Evolutionary conservation across 2,797 vertebrate species (phyloP), one percentile per base, ranked within the genome.

Genomic region (Falco biarmicus): DNA sequence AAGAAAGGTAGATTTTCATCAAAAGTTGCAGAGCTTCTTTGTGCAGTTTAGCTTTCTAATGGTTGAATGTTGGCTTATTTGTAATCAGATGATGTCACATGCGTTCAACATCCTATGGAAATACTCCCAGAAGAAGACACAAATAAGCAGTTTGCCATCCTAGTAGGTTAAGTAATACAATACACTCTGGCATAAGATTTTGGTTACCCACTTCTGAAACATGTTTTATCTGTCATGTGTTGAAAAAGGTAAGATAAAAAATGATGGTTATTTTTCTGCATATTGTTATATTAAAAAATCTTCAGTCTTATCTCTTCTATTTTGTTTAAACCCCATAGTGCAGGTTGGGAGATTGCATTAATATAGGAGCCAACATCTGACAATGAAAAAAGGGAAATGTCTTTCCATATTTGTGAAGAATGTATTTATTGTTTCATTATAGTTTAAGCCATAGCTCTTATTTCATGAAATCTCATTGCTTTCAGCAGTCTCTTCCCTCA

Each of bases 261-360:
- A 59, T n/a, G 1, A 24, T 43, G 6, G 28, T 41, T 88, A 19
- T 65, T 96, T 90, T 86, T 85, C 84, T 77, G 50, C 68, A 64
- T 80, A 84, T 31, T 29, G 20, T 66, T 91, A 47, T 77, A 95
- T 92, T 95, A 90, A 78, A 95, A 89, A 92, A 89, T 92, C 57
- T 75, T 24, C 32, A 70, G 53, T 87, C 80, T 90, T 95, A 81
- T 57, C 85, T 95, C 45, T 70, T 80, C 54, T 82, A 63, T 79
- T 96, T 93, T 66, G 29, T 87, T 95, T 91, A 94, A 95, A 88
- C 29, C 57, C 79, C 28, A 16, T 78, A 45, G 69, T 29, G 34
- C 65, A 92, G 81, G 71, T 73, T 87, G 90, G 90, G 78, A 95
- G 84, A 89, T 92, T 94, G 63, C 65, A 76, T 50, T 93, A 96